Evolutionary conservation across 2,113 vertebrate genomes (phyloP), one percentile per base, ranked within the genome.

Genomic region (Gopherus flavomarginatus): DNA sequence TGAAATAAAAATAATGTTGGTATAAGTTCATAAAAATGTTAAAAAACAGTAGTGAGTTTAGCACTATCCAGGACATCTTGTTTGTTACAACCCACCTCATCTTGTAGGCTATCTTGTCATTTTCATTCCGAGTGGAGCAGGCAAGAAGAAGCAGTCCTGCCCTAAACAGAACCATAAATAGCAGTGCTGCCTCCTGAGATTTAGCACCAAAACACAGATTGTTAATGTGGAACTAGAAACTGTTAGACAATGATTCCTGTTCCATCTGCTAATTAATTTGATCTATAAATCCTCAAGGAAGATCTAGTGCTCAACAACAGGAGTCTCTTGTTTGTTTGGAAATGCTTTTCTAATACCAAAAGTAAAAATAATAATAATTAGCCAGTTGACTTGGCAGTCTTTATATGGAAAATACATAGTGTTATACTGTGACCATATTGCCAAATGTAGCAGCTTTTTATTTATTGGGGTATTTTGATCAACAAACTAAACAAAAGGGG

Each of bases 311-410:
- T 94, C 87, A 91, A 83, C 87, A 87, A 95, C 95, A 90, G 31
- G 77, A 95, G 84, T 42, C 69, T 96, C 86, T 96, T 90, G 82
- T 81, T 92, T 93, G 80, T 12, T 0, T 87, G 94, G 94, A 96
- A 89, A 87, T 96, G 81, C 50, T 94, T 96, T 92, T 91, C 69
- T 90, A 96, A 87, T 49, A 94, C 84, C 80, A 78, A 87, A 91
- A 85, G 77, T 49, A 65, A 95, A 97, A 97, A 94, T 94, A 96
- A 89, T 96, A 96, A 97, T 96, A 95, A 96, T 96, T 94, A 97
- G 47, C 53, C 57, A 87, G 83, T 94, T 88, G 86, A 91, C 93
- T 94, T 92, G 83, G 93, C 97, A 96, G 82, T 75, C 47, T 95
- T 96, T 95, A 81, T 85, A 75, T 52, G 47, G 93, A 85, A 97